These are phyloP conservation scores for Colletes latitarsis DNA, from an alignment of 1,140 invertebrate genomes.

Conservation along the genomic window DNA sequence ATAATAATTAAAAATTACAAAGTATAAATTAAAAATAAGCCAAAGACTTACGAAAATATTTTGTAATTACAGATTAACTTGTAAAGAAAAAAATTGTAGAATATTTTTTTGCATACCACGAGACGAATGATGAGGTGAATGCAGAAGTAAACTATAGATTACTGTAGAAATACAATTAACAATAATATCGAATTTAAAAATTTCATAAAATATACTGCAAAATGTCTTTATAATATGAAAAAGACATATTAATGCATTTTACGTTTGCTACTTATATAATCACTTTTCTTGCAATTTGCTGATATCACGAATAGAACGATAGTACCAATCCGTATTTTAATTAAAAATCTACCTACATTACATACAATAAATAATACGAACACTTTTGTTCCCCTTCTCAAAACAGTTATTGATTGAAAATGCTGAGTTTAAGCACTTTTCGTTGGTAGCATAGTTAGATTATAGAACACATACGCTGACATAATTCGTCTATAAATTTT, in stretches of 20 bases:
- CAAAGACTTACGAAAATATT: not conserved
- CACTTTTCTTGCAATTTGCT: constrained; percentile 22
- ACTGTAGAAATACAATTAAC: not conserved
- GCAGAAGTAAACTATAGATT: not conserved
- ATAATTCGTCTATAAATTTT: constrained; percentile 52
- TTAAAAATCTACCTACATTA: constrained; percentile 54
- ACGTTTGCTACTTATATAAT: constrained; percentile 54
- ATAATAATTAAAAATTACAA: constrained; percentile 5
- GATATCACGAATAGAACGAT: constrained; percentile 43
- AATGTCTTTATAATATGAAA: constrained; percentile 30
- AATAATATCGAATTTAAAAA: not conserved
- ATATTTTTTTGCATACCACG: not conserved
- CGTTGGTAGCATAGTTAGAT: constrained; percentile 50
- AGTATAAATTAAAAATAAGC: constrained; percentile 9
- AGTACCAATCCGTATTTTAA: constrained; percentile 46
- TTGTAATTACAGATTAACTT: not conserved
- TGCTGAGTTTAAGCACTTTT: constrained; percentile 50
- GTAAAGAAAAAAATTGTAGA: not conserved
- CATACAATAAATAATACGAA: constrained; percentile 60
- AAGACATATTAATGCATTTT: constrained; percentile 42
- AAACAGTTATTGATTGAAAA: constrained; percentile 52
- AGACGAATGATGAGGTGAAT: not conserved
- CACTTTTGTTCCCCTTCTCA: constrained; percentile 45
- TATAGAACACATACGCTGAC: constrained; percentile 61
- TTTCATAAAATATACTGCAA: not conserved